Evolutionary conservation across 2,888 invertebrate species (phyloP).

Genomic region (Dolichomitus sp.): DNA sequence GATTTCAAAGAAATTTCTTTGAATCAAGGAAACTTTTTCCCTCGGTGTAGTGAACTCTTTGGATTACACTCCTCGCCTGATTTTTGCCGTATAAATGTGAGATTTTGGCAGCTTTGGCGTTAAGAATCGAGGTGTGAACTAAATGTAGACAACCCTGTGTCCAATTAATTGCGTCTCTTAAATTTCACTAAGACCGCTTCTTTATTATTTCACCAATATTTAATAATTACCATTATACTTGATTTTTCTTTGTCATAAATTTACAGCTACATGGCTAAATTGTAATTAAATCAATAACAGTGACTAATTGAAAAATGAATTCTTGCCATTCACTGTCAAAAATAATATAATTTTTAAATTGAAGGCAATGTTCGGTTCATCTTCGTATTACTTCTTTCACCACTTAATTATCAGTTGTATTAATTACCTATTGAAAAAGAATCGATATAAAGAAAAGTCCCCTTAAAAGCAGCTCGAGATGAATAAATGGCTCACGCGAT

Average conservation of each 20-base stretch:
- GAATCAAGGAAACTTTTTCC: too few species aligned
- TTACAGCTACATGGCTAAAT: not conserved
- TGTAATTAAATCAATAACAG: not conserved
- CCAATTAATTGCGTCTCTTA: too few species aligned
- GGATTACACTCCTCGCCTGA: not conserved
- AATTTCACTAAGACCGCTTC: too few species aligned
- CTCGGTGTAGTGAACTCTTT: not conserved
- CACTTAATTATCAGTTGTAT: not conserved
- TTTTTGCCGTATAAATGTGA: not conserved
- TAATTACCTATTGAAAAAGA: not conserved
- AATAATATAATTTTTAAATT: not conserved
- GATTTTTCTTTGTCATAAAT: not conserved
- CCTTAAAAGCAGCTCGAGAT: not conserved
- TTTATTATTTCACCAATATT: too few species aligned
- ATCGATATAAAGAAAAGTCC: not conserved
- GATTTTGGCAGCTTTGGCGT: not conserved
- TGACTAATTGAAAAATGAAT: not conserved
- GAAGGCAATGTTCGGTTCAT: not conserved
- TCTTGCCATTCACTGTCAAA: not conserved
- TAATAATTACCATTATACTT: not conserved
- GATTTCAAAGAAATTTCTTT: too few species aligned
- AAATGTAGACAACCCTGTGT: too few species aligned
- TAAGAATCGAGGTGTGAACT: too few species aligned
- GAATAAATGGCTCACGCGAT: conserved; percentile 1
- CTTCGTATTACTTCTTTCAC: not conserved